These are phyloP conservation scores for Paraescarpia echinospica DNA, from an alignment of 1,140 invertebrate species.

Conservation along the genomic window DNA sequence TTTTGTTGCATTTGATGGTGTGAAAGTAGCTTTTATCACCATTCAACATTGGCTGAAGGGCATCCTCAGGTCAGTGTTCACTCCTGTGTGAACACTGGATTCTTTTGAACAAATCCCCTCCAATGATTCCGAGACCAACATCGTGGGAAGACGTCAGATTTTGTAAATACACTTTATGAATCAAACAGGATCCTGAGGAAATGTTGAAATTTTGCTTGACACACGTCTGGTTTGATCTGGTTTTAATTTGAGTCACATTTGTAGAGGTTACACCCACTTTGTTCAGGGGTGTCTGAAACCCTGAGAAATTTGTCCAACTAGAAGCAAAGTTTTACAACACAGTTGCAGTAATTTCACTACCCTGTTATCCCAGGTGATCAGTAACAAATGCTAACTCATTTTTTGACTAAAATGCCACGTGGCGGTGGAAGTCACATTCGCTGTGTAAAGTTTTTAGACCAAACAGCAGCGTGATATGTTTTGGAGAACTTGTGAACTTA, in stretches of 20 bases:
- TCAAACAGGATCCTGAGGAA: not conserved
- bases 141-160: not conserved
- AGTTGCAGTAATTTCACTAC: not conserved
- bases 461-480: not conserved
- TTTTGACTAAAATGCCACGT: not conserved
- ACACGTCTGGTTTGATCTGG: not conserved
- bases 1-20: no score
- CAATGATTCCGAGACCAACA: not conserved
- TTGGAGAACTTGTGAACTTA: no score
- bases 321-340: not conserved
- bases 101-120: not conserved
- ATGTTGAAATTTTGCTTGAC: not conserved
- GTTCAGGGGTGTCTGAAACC: not conserved
- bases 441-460: not conserved
- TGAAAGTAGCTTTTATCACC: not conserved
- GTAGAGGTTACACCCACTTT: not conserved
- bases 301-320: not conserved
- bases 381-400: not conserved
- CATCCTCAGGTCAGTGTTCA: not conserved
- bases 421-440: not conserved
- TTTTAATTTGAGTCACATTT: not conserved
- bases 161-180: not conserved
- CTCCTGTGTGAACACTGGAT: not conserved
- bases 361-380: not conserved
- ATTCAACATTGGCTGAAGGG: not conserved